Base-by-base conservation (phyloP, 2,797 vertebrate species). In the Onychomys arenicola region DNA sequence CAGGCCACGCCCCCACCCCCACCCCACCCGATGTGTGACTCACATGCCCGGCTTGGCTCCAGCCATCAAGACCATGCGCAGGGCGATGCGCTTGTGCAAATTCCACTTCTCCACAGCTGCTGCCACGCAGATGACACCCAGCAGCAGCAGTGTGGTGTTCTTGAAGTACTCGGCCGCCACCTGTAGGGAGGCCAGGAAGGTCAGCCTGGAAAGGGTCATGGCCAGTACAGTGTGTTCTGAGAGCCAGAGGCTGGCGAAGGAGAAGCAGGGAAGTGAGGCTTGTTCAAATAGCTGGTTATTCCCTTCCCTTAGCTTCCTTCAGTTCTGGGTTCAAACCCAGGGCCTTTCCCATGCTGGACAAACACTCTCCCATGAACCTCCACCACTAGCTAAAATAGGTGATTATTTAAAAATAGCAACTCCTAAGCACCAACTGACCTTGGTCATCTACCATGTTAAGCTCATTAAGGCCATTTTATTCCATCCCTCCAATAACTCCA, bases 81-180 rank as follows among this genome's bases (percentile, higher is more conserved):
- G 98, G 17, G 99, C 99, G 0, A 99, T 99, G 93, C 99, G 99
- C 94, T 99, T 99, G 98, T 99, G 99, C 32, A 99, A 99, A 96
- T 99, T 99, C 99, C 99, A 99, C 96, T 99, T 99, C 98, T 99
- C 99, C 91, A 99, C 99, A 2, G 99, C 99, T 5, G 99, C 99
- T 0, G 99, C 99, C 98, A 99, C 98, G 69, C 99, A 99, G 98
- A 99, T 99, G 96, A 99, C 99, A 0, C 99, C 99, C 98, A 99
- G 99, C 92, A 99, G 98, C 97, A 99, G 99, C 96, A 99, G 98
- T 0, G 99, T 99, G 63, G 99, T 99, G 98, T 99, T 99, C 98
- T 99, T 99, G 95, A 99, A 99, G 98, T 99, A 99, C 98, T 99
- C 99, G 0, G 99, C 99, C 1, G 99, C 99, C 95, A 99, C 99